Percentiles rank a stretch among this genome's conserved stretches.
phyloP scores from a whole-genome alignment of 2,888 invertebrate species.

The Rotaria socialis region DNA sequence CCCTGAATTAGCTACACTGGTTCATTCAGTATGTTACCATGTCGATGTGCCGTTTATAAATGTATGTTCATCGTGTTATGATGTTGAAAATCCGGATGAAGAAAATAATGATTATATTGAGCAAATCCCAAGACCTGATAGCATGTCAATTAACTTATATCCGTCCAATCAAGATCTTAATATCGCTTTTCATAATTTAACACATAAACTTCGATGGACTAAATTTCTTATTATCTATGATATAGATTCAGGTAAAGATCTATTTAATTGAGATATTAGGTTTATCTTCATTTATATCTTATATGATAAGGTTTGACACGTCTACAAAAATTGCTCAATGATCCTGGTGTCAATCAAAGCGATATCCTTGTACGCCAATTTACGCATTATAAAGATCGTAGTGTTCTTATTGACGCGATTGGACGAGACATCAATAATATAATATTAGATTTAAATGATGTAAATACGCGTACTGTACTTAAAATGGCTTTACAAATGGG shows the following conservation, averaged over 20 bases:
- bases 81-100: not conserved
- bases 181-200: conserved; percentile 20
- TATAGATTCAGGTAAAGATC: conserved; percentile 2
- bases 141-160: conserved; percentile 24
- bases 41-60: conserved; percentile 28
- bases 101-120: not conserved
- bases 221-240: conserved; percentile 25
- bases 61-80: conserved; percentile 29
- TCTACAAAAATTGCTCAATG: conserved; percentile 10
- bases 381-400: conserved; percentile 19
- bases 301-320: conserved; percentile 11
- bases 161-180: conserved; percentile 36
- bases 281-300: not conserved
- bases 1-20: conserved; percentile 22
- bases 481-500: conserved; percentile 46
- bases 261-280: not conserved
- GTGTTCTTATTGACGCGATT: not conserved
- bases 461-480: conserved; percentile 34
- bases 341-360: conserved; percentile 22
- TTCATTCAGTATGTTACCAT: conserved; percentile 35
- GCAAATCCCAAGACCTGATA: not conserved
- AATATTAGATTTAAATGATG: conserved; percentile 43
- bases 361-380: conserved; percentile 37
- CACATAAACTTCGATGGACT: not conserved
- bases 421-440: conserved; percentile 42